Evolutionary conservation across 2,797 vertebrate species (phyloP).

Genomic region (Moxostoma hubbsi): DNA sequence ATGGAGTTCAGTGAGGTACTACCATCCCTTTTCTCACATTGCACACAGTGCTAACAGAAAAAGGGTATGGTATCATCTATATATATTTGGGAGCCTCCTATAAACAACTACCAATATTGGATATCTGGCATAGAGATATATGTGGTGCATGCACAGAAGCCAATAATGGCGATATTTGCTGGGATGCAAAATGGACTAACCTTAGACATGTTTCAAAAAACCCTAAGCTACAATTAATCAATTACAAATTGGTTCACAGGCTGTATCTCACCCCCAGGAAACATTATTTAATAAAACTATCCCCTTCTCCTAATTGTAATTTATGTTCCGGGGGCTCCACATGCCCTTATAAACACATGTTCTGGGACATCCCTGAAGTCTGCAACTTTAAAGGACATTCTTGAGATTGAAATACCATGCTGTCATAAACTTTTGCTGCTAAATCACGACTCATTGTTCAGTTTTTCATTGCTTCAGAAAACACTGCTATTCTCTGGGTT

Average conservation of each 20-base stretch:
- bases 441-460: conserved; percentile 1
- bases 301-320: conserved; percentile 6
- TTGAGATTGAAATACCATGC: background rate
- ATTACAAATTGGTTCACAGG: background rate
- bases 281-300: background rate
- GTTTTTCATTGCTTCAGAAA: background rate
- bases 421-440: conserved; percentile 2
- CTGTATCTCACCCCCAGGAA: background rate
- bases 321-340: background rate
- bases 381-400: background rate
- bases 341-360: background rate
- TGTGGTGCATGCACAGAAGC: no score
- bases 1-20: background rate
- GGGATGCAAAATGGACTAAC: no score
- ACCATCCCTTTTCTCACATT: background rate
- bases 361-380: conserved; percentile 12
- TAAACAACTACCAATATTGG: no score
- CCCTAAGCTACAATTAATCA: background rate
- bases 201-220: background rate
- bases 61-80: background rate
- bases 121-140: no score
- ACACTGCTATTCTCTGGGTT: background rate
- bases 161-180: background rate
- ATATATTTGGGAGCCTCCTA: background rate
- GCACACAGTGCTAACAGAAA: background rate